Evolutionary conservation across 2,888 invertebrate genomes (phyloP).

Genomic region (Diploptera punctata): DNA sequence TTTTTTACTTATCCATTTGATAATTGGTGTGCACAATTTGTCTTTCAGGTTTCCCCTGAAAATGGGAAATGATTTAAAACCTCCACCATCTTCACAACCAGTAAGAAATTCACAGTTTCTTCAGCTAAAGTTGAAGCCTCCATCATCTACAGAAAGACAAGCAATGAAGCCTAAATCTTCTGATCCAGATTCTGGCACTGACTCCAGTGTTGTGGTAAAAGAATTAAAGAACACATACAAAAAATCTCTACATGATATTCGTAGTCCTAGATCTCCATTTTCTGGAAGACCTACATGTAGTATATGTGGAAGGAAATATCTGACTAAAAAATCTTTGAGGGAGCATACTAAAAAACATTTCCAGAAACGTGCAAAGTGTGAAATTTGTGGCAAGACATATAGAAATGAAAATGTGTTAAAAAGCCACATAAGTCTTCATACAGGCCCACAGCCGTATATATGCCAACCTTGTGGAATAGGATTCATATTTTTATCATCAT

Average conservation of each 20-base stretch:
- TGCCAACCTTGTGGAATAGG: conserved; percentile 29
- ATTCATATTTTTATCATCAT: conserved; percentile 29
- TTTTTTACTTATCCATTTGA: no score
- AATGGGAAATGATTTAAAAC: conserved; percentile 7
- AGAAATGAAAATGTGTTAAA: conserved; percentile 31
- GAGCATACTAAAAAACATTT: conserved; percentile 34
- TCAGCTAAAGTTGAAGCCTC: background rate
- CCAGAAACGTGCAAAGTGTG: conserved; percentile 27
- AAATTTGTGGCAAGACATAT: conserved; percentile 27
- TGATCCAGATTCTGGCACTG: no score
- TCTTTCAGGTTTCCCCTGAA: conserved; percentile 23
- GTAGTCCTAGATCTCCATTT: background rate
- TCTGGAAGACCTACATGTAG: conserved; percentile 10
- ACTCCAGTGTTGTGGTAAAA: conserved; percentile 6
- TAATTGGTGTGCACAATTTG: conserved; percentile 12
- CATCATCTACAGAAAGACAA: background rate
- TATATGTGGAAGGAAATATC: conserved; percentile 24
- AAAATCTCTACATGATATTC: background rate
- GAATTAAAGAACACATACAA: conserved; percentile 26
- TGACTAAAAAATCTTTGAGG: conserved; percentile 31
- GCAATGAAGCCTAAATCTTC: no score
- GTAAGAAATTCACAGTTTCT: background rate
- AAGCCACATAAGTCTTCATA: conserved; percentile 32
- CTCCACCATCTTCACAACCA: conserved; percentile 14
- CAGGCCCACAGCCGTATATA: conserved; percentile 27